Evolutionary conservation across 2,113 vertebrate species (phyloP), one percentile per base, ranked within the genome.

Genomic region (Grallaria varia): DNA sequence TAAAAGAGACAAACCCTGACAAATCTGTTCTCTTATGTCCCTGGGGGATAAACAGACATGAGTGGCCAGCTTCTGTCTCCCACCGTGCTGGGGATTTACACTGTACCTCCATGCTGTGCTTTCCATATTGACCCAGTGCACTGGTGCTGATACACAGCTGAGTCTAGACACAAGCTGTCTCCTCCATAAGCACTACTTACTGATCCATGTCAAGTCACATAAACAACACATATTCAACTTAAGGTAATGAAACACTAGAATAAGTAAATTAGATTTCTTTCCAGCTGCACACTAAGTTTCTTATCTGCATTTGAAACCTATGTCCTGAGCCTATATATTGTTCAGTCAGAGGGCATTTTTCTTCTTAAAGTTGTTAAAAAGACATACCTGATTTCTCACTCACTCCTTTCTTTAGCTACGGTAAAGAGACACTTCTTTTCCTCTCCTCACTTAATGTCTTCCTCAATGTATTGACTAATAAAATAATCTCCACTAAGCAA

Each of bases 1-100:
- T 83, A 63, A 95, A 91, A 77, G 90, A 95, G 63, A 85, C 66
- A 90, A 94, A 80, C 58, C 58, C 90, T 90, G 87, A 95, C 75
- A 91, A 96, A 94, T 96, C 72, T 95, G 67, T 85, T 95, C 40
- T 30, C 50, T 44, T 22, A 31, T 80, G 59, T 80, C 93, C 90
- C 93, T 77, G 72, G 39, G 60, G 93, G 47, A 82, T 93, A 91
- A 94, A 74, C 78, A 95, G 87, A 82, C 92, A 13, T 67, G 87
- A 96, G 75, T 30, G 75, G 87, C 67, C 93, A 88, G 78, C 85
- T 94, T 50, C 91, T 95, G 84, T 24, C 58, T 67, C 35, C 30
- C 74, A n/a, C 78, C 0, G 3, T 47, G 75, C 47, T 2, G 72
- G 82, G 89, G 78, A 66, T 89, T 89, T 53, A 6, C 3, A 10